Conservation (phyloP, 2,113 vertebrate species). For the Triplophysa siluroides region DNA sequence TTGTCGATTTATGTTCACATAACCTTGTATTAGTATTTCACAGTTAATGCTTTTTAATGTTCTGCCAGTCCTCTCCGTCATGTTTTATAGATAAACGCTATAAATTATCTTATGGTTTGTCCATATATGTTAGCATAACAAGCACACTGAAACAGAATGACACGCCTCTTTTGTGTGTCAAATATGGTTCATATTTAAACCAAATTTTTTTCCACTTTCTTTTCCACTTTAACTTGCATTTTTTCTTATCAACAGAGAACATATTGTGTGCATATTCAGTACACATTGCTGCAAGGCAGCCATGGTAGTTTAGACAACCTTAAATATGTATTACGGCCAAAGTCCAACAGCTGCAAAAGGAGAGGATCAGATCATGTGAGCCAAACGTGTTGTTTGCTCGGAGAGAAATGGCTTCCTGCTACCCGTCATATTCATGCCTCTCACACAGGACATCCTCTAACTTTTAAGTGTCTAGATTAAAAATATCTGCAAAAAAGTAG, state of each 20-base stretch:
- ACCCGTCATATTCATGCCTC: background rate
- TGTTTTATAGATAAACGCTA: constrained; percentile 12
- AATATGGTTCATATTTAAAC: background rate
- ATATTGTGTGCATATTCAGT: background rate
- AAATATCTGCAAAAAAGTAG: too few species aligned
- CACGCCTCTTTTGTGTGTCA: background rate
- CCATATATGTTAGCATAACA: background rate
- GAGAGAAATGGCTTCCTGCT: constrained; percentile 20
- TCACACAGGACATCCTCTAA: background rate
- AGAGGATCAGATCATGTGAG: constrained; percentile 21
- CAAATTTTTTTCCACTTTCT: background rate
- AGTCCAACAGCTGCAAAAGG: constrained; percentile 12
- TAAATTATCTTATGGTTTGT: background rate
- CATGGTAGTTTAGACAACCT: background rate
- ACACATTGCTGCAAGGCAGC: background rate
- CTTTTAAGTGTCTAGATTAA: too few species aligned
- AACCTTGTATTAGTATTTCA: background rate
- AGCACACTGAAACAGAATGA: background rate
- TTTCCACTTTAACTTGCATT: background rate
- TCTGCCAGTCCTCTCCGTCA: background rate
- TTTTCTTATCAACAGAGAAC: background rate
- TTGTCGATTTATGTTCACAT: background rate
- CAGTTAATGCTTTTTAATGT: background rate
- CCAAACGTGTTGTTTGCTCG: background rate
- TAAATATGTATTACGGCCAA: background rate